These are phyloP conservation scores for Aldabrachelys gigantea DNA, from an alignment of 2,113 vertebrate species.

Conservation along the genomic window DNA sequence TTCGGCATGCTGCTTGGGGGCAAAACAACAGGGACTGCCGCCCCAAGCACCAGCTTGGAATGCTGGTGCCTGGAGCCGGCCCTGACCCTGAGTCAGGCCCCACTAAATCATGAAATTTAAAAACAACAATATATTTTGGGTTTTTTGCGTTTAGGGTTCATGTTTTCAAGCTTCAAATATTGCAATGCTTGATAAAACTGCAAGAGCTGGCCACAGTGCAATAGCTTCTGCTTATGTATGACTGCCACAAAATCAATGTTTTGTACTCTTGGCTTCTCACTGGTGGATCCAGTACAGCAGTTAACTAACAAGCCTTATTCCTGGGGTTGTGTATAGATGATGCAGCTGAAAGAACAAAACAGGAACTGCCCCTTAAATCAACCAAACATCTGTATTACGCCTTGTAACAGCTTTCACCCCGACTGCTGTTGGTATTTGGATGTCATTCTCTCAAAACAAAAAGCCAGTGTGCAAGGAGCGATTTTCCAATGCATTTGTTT, in stretches of 20 bases:
- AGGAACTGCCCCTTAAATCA: not conserved
- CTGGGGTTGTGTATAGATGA: fast-evolving
- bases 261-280: slow-evolving; percentile 11
- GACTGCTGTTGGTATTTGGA: not conserved
- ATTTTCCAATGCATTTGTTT: not conserved
- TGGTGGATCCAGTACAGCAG: slow-evolving; percentile 37
- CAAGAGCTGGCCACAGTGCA: not conserved
- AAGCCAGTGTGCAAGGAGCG: not conserved
- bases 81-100: not conserved
- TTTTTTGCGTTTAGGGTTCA: not conserved
- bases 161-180: too few relatives aligned
- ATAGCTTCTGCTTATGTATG: slow-evolving; percentile 20
- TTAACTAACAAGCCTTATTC: not conserved
- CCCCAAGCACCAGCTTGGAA: too few relatives aligned
- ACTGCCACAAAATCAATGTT: slow-evolving; percentile 35
- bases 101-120: not conserved
- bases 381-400: not conserved
- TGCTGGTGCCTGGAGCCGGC: too few relatives aligned
- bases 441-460: not conserved
- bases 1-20: too few relatives aligned
- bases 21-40: too few relatives aligned
- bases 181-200: slow-evolving; percentile 10
- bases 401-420: not conserved
- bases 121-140: not conserved
- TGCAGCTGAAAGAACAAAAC: not conserved